These are phyloP conservation scores for Yponomeuta evonymella DNA, from an alignment of 2,888 invertebrate genomes.

Conservation along the genomic window DNA sequence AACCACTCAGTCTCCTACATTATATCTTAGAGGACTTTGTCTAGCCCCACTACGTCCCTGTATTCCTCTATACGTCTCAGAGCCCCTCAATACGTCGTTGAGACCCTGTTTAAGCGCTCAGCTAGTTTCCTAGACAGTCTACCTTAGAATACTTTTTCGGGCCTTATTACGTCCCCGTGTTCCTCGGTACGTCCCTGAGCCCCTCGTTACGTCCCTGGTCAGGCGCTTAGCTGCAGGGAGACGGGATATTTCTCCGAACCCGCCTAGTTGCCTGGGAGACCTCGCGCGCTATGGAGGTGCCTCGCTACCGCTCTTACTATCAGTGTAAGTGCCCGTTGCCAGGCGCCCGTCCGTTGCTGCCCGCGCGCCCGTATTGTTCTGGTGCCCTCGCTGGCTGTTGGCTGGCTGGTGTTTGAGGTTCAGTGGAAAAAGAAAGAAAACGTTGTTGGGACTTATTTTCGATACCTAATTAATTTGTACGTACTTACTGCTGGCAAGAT, in stretches of 20 bases:
- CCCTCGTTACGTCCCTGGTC: neutral
- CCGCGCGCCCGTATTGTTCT: slow-evolving; percentile 4
- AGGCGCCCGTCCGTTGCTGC: slow-evolving; percentile 10
- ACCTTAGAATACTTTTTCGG: too few species aligned
- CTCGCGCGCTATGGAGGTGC: slow-evolving; percentile 70
- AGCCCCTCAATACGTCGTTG: too few species aligned
- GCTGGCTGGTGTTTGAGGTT: too few species aligned
- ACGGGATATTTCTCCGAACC: slow-evolving; percentile 26
- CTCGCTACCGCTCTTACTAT: slow-evolving; percentile 68
- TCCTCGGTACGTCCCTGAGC: too few species aligned
- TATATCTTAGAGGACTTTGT: too few species aligned
- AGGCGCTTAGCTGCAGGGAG: slow-evolving; percentile 17
- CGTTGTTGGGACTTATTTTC: too few species aligned
- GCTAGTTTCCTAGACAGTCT: slow-evolving; percentile 55
- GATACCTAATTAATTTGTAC: too few species aligned
- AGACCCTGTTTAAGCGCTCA: neutral
- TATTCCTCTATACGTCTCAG: too few species aligned
- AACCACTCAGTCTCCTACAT: too few species aligned
- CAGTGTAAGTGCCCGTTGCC: slow-evolving; percentile 56
- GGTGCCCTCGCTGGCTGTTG: neutral
- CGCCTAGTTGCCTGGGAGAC: slow-evolving; percentile 69
- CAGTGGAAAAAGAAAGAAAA: too few species aligned
- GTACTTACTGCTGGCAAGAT: too few species aligned
- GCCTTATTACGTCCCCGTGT: neutral
- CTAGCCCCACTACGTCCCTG: neutral